Evolutionary conservation across 2,113 vertebrate genomes (phyloP).

Genomic region (Coracopsis vasa): DNA sequence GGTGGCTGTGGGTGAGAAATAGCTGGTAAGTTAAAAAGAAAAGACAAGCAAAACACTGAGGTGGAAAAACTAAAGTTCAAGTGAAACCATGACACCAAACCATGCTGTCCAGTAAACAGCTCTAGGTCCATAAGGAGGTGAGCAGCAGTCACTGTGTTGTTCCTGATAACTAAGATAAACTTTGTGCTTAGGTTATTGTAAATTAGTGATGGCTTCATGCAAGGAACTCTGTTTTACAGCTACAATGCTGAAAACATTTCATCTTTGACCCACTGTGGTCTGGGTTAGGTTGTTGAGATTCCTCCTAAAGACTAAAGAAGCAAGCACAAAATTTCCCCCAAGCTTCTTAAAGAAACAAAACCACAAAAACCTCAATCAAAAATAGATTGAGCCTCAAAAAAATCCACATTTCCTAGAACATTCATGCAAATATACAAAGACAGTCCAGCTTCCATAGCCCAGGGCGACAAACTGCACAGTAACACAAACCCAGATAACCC

Average conservation of each 20-base stretch:
- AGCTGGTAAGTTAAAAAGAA: neutral
- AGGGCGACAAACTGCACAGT: neutral
- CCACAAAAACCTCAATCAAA: neutral
- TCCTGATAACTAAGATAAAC: neutral
- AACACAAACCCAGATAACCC: neutral
- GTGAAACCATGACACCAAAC: neutral
- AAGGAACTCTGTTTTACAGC: neutral
- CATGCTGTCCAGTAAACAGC: neutral
- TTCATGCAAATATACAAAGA: neutral
- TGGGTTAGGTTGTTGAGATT: neutral
- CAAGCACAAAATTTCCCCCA: neutral
- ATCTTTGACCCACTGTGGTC: neutral
- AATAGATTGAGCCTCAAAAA: neutral
- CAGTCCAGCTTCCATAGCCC: neutral
- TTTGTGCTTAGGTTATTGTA: neutral
- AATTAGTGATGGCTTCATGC: neutral
- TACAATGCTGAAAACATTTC: neutral
- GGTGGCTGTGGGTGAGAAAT: neutral
- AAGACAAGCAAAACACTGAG: neutral
- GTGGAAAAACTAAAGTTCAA: neutral
- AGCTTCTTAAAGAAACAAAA: neutral
- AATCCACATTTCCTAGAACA: neutral
- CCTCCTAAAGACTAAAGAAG: neutral
- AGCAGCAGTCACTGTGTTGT: neutral
- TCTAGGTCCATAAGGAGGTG: neutral